phyloP scores from a whole-genome alignment of 2,797 vertebrate species.

The Siniperca undulata region DNA sequence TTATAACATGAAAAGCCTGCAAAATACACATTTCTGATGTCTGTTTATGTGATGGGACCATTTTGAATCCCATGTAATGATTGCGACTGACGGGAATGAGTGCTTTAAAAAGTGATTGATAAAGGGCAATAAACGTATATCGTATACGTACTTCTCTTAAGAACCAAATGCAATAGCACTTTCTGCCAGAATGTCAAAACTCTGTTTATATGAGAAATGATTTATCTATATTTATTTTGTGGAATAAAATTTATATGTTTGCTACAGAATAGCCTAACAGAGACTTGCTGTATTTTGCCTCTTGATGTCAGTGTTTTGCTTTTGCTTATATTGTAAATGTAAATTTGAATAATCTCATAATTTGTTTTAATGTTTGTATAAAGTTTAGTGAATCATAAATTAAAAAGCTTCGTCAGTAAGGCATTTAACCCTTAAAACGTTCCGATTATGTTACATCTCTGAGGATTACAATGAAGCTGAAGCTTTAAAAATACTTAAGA shows the following conservation, averaged over 20 bases:
- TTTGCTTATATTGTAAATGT: conserved; percentile 39
- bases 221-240: conserved; percentile 61
- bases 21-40: conserved; percentile 24
- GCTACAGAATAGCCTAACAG: conserved; percentile 24
- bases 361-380: conserved; percentile 39
- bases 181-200: conserved; percentile 45
- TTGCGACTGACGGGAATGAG: conserved; percentile 4
- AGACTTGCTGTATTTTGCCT: conserved; percentile 40
- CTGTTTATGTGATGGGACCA: conserved; percentile 1
- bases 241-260: conserved; percentile 44
- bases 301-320: conserved; percentile 44
- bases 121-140: conserved; percentile 28
- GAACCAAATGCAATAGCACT: conserved; percentile 74
- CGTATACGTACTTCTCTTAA: background rate
- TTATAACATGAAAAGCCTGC: background rate
- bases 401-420: background rate
- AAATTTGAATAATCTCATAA: conserved; percentile 13
- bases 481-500: conserved; percentile 15
- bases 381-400: conserved; percentile 31
- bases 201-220: conserved; percentile 31
- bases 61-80: conserved; percentile 6
- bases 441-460: background rate
- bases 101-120: conserved; percentile 32
- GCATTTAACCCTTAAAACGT: conserved; percentile 14
- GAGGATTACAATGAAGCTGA: conserved; percentile 3